Base-by-base conservation (phyloP, 2,797 vertebrate genomes). In the Apogon talboti region DNA sequence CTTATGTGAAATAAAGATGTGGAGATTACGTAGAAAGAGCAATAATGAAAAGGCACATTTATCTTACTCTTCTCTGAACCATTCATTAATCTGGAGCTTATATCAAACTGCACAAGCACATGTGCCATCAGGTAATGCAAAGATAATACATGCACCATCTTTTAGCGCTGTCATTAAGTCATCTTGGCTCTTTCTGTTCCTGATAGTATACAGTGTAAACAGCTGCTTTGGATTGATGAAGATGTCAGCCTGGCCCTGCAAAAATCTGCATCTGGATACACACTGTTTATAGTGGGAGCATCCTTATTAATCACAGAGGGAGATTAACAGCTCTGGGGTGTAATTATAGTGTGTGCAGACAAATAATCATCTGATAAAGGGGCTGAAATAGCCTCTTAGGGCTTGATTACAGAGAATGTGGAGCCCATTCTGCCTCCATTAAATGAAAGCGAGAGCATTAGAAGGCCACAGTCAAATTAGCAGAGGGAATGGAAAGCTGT, bases 301-400 rank as follows among this genome's bases (percentile, higher is more conserved):
- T 71, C 79, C 37, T 62, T 48, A 49, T 87, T 89, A 87, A 87
- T 83, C 73, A 80, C 35, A 40, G 64, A 15, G 69, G 47, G 30
- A 77, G 70, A 81, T 83, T 65, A 85, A 81, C 13, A 1, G 48
- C 8, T 35, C 69, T 47, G 43, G 41, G 51, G 51, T 64, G 76
- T 89, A 90, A 90, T 92, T 91, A 87, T 77, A 81, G 62, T 56
- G 66, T 76, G 78, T 61, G 81, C 76, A 70, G 67, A 82, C 81
- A 85, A 89, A 87, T 79, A 86, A 87, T 86, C 66, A 80, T 70
- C 82, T 65, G 64, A 89, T 85, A 82, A 79, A 42, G 11, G 47
- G 42, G 69, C 60, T 64, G 58, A 80, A 87, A 87, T 53, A 58
- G 69, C 66, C 78, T 79, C 45, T 74, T 59, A 52, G 56, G 12